Conservation (phyloP, 1,140 invertebrate genomes). For the Lordiphosa clarofinis region DNA sequence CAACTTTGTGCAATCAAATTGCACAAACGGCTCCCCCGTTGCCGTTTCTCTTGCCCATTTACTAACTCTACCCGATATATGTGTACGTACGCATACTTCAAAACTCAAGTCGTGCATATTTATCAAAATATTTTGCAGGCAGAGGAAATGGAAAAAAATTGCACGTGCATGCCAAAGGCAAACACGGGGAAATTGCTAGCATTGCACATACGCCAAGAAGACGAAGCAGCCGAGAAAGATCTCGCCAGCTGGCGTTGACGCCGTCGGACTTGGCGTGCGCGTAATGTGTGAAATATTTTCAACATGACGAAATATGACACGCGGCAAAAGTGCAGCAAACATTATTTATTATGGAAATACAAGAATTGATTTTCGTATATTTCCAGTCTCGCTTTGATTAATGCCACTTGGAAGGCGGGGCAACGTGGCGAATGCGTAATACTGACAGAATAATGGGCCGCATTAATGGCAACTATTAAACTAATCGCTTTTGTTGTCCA, state of each 20-base stretch:
- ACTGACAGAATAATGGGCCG: conserved; percentile 30
- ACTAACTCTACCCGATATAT: not conserved
- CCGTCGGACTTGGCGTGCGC: conserved; percentile 21
- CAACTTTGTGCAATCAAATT: conserved; percentile 75
- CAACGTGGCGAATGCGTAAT: conserved; percentile 62
- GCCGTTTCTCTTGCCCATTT: conserved; percentile 9
- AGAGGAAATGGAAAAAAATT: conserved; percentile 58
- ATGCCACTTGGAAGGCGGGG: conserved; percentile 38
- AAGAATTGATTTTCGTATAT: conserved; percentile 6
- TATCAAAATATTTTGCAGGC: conserved; percentile 68
- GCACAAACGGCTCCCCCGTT: conserved; percentile 40
- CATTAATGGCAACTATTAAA: conserved; percentile 72
- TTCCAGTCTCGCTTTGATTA: conserved; percentile 42
- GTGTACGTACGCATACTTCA: conserved; percentile 39
- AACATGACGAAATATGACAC: conserved; percentile 56
- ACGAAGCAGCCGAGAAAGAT: conserved; percentile 8
- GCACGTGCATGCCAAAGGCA: conserved; percentile 61
- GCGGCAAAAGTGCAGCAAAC: conserved; percentile 51
- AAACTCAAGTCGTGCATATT: conserved; percentile 70
- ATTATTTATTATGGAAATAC: conserved; percentile 62
- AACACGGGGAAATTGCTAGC: conserved; percentile 57
- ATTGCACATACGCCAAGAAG: conserved; percentile 13
- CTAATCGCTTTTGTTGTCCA: conserved; percentile 59
- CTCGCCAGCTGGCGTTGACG: conserved; percentile 38
- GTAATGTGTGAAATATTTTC: conserved; percentile 61